phyloP scores from a whole-genome alignment of 1,140 invertebrate species.

The Aphaenogaster rudis region DNA sequence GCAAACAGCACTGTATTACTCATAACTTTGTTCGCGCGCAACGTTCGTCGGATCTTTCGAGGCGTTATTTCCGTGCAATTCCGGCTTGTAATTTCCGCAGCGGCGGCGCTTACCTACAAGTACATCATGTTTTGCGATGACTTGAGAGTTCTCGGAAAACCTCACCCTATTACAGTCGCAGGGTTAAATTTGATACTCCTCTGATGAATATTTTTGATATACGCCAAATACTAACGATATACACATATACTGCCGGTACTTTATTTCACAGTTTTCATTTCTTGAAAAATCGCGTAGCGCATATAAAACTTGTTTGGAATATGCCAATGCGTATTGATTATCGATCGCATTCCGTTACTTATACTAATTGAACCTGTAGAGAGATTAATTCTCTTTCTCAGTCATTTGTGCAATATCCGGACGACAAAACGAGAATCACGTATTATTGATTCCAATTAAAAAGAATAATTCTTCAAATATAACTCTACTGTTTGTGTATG shows the following conservation, averaged over 20 bases:
- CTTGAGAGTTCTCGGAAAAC: conserved; percentile 35
- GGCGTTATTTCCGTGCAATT: conserved; percentile 61
- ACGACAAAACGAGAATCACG: background rate
- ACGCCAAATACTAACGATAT: background rate
- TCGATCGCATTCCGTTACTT: background rate
- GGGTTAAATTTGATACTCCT: conserved; percentile 8
- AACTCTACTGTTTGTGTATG: background rate
- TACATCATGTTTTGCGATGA: conserved; percentile 21
- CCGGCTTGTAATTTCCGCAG: conserved; percentile 61
- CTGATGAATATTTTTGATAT: background rate
- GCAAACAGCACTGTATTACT: background rate
- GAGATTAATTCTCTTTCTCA: background rate
- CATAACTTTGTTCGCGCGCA: conserved; percentile 32
- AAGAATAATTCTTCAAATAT: conserved; percentile 5
- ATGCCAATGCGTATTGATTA: background rate
- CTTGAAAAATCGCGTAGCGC: background rate
- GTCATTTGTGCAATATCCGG: too few relatives aligned
- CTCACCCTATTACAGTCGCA: background rate
- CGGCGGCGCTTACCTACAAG: conserved; percentile 22
- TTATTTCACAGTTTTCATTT: background rate
- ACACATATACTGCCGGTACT: background rate
- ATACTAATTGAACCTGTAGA: conserved; percentile 15
- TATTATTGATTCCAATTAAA: conserved; percentile 4
- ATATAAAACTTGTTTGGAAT: background rate
- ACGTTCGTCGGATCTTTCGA: conserved; percentile 39